Percentiles rank a stretch among this genome's conserved stretches.
Conservation (phyloP, 2,888 invertebrate genomes). For the Xestia sexstrigata region DNA sequence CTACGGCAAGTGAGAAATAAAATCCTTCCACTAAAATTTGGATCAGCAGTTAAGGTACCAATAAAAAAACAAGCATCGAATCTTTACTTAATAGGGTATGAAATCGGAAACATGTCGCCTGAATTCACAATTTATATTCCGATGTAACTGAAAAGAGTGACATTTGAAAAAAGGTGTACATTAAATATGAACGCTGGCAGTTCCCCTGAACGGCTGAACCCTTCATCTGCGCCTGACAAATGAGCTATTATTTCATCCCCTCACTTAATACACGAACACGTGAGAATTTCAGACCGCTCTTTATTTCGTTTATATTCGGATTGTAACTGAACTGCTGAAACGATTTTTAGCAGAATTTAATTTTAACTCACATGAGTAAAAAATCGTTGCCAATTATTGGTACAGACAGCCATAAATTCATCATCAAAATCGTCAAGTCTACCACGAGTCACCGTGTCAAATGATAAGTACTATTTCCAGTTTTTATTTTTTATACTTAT, state of each 20-base stretch:
- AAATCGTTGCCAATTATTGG: not conserved
- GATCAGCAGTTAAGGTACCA: not conserved
- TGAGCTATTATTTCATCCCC: conserved; percentile 63
- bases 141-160: conserved; percentile 50
- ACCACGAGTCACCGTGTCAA: not conserved
- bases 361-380: not conserved
- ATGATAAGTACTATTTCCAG: not conserved
- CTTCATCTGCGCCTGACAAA: conserved; percentile 61
- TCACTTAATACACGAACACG: conserved; percentile 53
- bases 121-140: conserved; percentile 22
- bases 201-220: conserved; percentile 33
- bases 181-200: conserved; percentile 49
- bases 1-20: not conserved
- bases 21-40: not conserved
- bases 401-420: not conserved
- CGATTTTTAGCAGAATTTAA: conserved; percentile 10
- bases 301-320: conserved; percentile 52
- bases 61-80: not conserved
- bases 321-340: conserved; percentile 32
- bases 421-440: no score
- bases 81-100: not conserved
- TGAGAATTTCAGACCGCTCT: conserved; percentile 46
- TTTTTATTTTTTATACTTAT: not conserved
- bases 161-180: conserved; percentile 55
- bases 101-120: conserved; percentile 6